A percentile compares a stretch with the other conserved stretches of the same genome.
Conservation (phyloP, 2,888 invertebrate species). For the Melieria crassipennis region DNA sequence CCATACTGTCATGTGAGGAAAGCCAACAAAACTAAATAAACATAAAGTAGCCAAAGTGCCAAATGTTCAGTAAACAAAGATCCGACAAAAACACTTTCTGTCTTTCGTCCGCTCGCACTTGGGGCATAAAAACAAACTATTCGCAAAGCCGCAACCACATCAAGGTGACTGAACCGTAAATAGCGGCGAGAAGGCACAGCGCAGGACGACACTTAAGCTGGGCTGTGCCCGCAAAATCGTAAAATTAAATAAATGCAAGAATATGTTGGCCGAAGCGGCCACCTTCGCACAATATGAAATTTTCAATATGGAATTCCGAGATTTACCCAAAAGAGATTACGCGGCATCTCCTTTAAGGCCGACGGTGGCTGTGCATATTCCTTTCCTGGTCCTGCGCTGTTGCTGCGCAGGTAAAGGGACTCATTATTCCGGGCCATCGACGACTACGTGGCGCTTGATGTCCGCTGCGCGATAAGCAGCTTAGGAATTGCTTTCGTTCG, state of each 20-base stretch:
- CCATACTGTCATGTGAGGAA: too few species aligned
- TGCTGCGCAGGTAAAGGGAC: constrained; percentile 9
- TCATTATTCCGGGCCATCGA: constrained; percentile 17
- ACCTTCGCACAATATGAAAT: constrained; percentile 9
- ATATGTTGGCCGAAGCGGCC: constrained; percentile 7
- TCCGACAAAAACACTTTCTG: too few species aligned
- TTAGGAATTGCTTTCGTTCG: constrained; percentile 41
- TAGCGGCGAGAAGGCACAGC: not conserved
- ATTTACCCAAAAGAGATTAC: constrained; percentile 16
- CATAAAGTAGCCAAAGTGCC: too few species aligned
- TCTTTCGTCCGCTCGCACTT: not conserved
- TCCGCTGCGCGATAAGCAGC: constrained; percentile 45
- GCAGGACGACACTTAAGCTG: not conserved
- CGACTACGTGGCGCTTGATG: constrained; percentile 33
- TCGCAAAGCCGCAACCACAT: not conserved
- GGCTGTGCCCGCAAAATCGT: not conserved
- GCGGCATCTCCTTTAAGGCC: not conserved
- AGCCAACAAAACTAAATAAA: too few species aligned
- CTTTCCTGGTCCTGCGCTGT: too few species aligned
- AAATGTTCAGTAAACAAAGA: too few species aligned
- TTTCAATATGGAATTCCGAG: constrained; percentile 27
- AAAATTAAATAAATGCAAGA: constrained; percentile 23
- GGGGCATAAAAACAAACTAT: not conserved
- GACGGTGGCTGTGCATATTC: not conserved
- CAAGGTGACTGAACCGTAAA: not conserved